A percentile compares a stretch with the other conserved stretches of the same genome.
Evolutionary conservation across 2,113 vertebrate species (phyloP).

Genomic region (Pachycephala philippinensis): DNA sequence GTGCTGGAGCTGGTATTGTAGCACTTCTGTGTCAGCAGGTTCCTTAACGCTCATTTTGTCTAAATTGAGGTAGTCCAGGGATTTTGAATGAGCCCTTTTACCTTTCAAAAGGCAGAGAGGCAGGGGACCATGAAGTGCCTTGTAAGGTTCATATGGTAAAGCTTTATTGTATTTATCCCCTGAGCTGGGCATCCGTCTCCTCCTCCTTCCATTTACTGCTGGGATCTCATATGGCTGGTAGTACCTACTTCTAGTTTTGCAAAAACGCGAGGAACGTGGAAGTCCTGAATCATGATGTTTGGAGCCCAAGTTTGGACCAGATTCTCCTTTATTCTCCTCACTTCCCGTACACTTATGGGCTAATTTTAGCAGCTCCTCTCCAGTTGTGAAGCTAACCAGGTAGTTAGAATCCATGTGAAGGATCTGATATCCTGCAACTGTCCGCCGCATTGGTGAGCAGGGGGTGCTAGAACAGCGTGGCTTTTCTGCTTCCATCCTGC

Average conservation of each 20-base stretch:
- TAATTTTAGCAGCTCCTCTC: conserved; percentile 92
- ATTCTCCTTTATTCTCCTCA: conserved; percentile 78
- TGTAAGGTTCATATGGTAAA: conserved; percentile 77
- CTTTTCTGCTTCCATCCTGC: conserved; percentile 81
- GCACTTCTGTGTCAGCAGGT: conserved; percentile 90
- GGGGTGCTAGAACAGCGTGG: conserved; percentile 94
- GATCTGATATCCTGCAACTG: conserved; percentile 90
- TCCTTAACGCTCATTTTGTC: conserved; percentile 94
- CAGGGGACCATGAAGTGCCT: conserved; percentile 81
- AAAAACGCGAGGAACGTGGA: conserved; percentile 81
- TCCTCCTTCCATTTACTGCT: conserved; percentile 81
- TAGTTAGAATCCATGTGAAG: conserved; percentile 98
- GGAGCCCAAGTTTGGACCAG: conserved; percentile 64
- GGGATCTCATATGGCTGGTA: conserved; percentile 96
- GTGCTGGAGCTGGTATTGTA: conserved; percentile 94
- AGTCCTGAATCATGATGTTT: conserved; percentile 83
- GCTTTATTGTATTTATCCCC: conserved; percentile 86
- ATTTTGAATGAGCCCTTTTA: conserved; percentile 90
- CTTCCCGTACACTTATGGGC: conserved; percentile 82
- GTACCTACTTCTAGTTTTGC: conserved; percentile 86
- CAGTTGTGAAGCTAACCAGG: conserved; percentile 92
- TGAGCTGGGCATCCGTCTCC: conserved; percentile 92
- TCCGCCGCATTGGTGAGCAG: conserved; percentile 88
- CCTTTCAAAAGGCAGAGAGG: conserved; percentile 91
- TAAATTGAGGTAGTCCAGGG: conserved; percentile 97